Conservation (phyloP, 2,888 invertebrate genomes). For the Leptinotarsa peninsularis region DNA sequence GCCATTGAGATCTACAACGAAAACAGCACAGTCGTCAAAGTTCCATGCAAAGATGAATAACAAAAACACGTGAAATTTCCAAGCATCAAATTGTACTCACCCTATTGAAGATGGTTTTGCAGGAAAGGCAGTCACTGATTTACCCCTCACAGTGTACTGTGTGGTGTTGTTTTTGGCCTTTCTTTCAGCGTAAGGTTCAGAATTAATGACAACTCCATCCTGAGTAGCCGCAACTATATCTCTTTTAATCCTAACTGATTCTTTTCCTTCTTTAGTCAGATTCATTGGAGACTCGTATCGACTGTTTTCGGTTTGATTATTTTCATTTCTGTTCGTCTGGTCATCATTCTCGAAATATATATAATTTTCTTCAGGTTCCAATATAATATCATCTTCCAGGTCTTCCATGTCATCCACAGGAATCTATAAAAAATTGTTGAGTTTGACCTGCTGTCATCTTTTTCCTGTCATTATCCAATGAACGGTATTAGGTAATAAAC, state of each 20-base stretch:
- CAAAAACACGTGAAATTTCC: not conserved
- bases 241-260: conserved; percentile 59
- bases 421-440: not conserved
- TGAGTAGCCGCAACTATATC: conserved; percentile 59
- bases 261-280: conserved; percentile 44
- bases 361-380: not conserved
- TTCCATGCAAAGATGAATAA: not conserved
- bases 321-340: not conserved
- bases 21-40: conserved; percentile 6
- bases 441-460: too few species aligned
- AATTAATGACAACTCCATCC: conserved; percentile 62
- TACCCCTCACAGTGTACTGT: conserved; percentile 25
- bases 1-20: conserved; percentile 30
- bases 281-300: conserved; percentile 25
- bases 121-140: conserved; percentile 35
- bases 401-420: not conserved
- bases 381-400: not conserved
- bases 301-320: not conserved
- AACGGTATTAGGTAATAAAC: too few species aligned
- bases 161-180: conserved; percentile 49
- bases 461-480: too few species aligned
- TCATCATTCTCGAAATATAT: not conserved
- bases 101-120: conserved; percentile 37
- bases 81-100: conserved; percentile 23
- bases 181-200: conserved; percentile 60